Percentiles rank a stretch among this genome's conserved stretches.
phyloP scores from a whole-genome alignment of 2,888 invertebrate species.

The Epistrophe grossulariae region DNA sequence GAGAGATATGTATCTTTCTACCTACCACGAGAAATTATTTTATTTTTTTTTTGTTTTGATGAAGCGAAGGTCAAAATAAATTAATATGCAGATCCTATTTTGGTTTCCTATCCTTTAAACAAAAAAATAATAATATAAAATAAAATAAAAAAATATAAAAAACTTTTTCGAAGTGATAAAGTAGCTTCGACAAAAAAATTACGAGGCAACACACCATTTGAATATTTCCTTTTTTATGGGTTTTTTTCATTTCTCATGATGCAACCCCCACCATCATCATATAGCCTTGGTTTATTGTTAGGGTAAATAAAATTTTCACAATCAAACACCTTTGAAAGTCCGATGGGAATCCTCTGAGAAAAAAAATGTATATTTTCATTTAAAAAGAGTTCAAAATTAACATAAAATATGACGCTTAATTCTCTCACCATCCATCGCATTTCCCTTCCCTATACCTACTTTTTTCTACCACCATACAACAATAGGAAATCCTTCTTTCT shows the following conservation, averaged over 20 bases:
- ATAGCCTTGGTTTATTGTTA: constrained; percentile 17
- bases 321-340: constrained; percentile 37
- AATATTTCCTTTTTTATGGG: constrained; percentile 17
- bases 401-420: constrained; percentile 56
- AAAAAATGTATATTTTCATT: constrained; percentile 20
- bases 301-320: constrained; percentile 31
- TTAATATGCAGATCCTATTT: constrained; percentile 44
- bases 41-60: constrained; percentile 1
- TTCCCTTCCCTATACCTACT: neutral
- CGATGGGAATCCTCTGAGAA: constrained; percentile 20
- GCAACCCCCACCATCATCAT: neutral
- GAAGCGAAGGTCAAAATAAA: constrained; percentile 53
- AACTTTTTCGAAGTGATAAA: constrained; percentile 33
- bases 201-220: constrained; percentile 26
- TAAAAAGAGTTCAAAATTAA: constrained; percentile 52
- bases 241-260: neutral
- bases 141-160: neutral
- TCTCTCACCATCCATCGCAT: neutral
- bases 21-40: neutral
- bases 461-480: constrained; percentile 11
- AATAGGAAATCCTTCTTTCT: constrained; percentile 38
- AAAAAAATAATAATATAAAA: neutral
- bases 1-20: neutral
- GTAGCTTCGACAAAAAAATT: constrained; percentile 43
- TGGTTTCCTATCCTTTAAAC: constrained; percentile 30